These are phyloP conservation scores for Rhinolophus ferrumequinum DNA, from an alignment of 2,113 vertebrate genomes.

Conservation along the genomic window DNA sequence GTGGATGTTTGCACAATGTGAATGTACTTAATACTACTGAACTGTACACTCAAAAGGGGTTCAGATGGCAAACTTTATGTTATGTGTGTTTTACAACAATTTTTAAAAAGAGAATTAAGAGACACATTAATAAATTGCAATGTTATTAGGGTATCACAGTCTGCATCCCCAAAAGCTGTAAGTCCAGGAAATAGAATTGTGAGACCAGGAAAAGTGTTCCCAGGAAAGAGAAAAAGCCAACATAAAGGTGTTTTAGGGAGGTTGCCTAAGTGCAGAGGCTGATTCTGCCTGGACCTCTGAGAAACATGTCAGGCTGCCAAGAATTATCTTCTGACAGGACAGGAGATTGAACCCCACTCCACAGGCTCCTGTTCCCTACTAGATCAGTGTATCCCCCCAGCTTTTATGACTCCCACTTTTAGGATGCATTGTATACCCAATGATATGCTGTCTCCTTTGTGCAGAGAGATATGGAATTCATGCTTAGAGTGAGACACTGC, in stretches of 20 bases:
- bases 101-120: neutral
- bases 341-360: neutral
- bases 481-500: neutral
- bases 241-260: neutral
- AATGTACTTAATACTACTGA: neutral
- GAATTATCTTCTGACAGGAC: neutral
- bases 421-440: neutral
- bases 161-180: neutral
- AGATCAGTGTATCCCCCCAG: no score
- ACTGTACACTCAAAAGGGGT: neutral
- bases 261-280: fast-evolving
- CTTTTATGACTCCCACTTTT: neutral
- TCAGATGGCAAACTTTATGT: neutral
- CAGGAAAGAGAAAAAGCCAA: neutral
- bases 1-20: neutral
- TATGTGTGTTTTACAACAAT: neutral
- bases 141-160: no score
- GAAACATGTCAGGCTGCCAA: neutral
- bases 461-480: neutral
- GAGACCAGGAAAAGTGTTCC: neutral
- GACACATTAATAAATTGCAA: neutral
- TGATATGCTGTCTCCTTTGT: neutral
- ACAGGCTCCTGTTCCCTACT: no score
- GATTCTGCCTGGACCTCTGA: neutral
- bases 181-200: neutral